Base-by-base conservation (phyloP, 2,797 vertebrate genomes). In the Chelmon rostratus region DNA sequence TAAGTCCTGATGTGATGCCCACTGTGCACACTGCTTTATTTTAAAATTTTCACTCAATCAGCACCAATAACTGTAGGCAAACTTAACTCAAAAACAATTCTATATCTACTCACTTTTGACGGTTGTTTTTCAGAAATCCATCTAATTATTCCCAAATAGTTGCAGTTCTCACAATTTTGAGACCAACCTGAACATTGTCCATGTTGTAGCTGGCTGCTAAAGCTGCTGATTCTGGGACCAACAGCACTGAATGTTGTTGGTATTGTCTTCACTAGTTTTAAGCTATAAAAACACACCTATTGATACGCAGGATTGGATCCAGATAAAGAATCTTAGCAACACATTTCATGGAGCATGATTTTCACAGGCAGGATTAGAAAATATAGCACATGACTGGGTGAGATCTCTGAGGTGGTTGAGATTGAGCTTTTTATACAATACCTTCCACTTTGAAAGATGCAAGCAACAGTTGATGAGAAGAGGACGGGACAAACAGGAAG, bases 371-470 rank as follows among this genome's bases (percentile, higher is more conserved):
- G 49, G 65, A 76, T 82, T 83, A 68, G 53, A 25, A 10, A 11
- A 18, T 18, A 53, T 53, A 73, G 21, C 13, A 58, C 33, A 78
- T 72, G 82, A 78, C 33, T 16, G 42, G 53, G 31, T 85, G 79
- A 70, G 21, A 21, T 64, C 61, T 81, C n/a, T 56, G 66, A 66
- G 10, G 19, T 50, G 65, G 54, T 19, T 38, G 19, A 77, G 59
- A 50, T 81, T 65, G 70, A 84, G 42, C 80, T 33, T 83, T 67
- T 81, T 56, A 88, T 91, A 93, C 93, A 78, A 35, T 93, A 94
- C 94, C 94, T 95, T 95, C 93, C 94, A 92, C 94, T 95, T 89
- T 80, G 84, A 91, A 85, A 90, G 86, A 89, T 83, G 92, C 85
- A 79, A 89, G 88, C 79, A 67, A 93, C 76, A 86, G 65, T 83